Conservation (phyloP, 2,797 vertebrate species). For the Lithobates pipiens region DNA sequence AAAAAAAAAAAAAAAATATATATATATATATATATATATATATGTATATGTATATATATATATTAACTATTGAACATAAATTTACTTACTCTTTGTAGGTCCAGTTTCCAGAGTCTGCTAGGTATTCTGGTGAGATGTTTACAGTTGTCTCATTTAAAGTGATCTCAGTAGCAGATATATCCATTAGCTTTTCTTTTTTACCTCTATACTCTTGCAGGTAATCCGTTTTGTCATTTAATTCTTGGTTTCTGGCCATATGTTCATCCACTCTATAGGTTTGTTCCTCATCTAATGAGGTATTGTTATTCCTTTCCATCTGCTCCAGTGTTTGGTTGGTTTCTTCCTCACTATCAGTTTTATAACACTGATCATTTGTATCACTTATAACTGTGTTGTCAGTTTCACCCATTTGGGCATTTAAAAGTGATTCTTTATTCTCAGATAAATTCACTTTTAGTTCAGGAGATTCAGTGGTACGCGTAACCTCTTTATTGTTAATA, state of each 20-base stretch:
- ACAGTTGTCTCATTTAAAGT: background rate
- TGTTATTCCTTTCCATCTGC: background rate
- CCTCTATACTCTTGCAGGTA: background rate
- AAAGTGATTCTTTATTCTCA: constrained; percentile 48
- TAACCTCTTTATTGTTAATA: constrained; percentile 44
- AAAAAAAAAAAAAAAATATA: too few species aligned
- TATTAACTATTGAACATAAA: too few species aligned
- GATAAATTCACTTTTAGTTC: constrained; percentile 50
- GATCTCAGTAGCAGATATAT: constrained; percentile 20
- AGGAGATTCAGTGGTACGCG: constrained; percentile 26
- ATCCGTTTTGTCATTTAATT: background rate
- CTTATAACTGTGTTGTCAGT: background rate
- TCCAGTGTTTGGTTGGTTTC: constrained; percentile 5
- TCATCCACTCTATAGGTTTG: background rate
- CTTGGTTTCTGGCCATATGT: constrained; percentile 16
- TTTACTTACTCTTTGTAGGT: constrained; percentile 66
- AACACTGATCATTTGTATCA: background rate
- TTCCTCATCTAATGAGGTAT: constrained; percentile 10
- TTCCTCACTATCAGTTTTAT: constrained; percentile 34
- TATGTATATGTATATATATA: too few species aligned
- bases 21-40: too few species aligned
- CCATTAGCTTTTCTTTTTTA: background rate
- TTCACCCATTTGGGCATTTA: background rate
- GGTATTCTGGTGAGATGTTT: constrained; percentile 16
- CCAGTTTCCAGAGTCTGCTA: constrained; percentile 58